A percentile compares a stretch with the other conserved stretches of the same genome.
Conservation (phyloP, 2,797 vertebrate genomes). For the Telmatherina bonti region DNA sequence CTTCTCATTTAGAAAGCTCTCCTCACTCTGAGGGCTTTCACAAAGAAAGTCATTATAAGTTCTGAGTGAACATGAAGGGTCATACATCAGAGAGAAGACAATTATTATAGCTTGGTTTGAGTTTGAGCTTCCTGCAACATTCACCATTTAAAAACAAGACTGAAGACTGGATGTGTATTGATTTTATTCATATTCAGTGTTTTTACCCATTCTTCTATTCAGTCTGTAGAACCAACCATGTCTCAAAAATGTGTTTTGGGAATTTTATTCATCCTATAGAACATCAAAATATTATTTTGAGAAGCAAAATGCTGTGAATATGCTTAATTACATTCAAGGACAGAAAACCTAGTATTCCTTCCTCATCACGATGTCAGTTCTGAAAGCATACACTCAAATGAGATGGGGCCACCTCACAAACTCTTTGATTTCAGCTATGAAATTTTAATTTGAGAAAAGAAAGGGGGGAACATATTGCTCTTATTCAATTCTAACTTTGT, state of each 20-base stretch:
- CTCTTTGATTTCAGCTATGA: conserved; percentile 84
- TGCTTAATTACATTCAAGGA: conserved; percentile 70
- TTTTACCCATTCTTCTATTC: conserved; percentile 23
- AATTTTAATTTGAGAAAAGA: conserved; percentile 82
- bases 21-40: conserved; percentile 71
- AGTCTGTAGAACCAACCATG: conserved; percentile 4
- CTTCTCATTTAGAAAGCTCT: conserved; percentile 79
- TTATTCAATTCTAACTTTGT: conserved; percentile 88
- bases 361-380: conserved; percentile 55
- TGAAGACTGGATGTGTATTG: conserved; percentile 8
- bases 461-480: conserved; percentile 82
- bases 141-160: conserved; percentile 32
- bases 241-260: conserved; percentile 13
- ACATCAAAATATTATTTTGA: conserved; percentile 30
- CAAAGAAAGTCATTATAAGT: conserved; percentile 81
- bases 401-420: conserved; percentile 72
- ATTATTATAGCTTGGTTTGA: conserved; percentile 40
- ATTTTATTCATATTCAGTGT: conserved; percentile 26
- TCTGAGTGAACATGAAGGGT: conserved; percentile 69
- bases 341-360: conserved; percentile 55
- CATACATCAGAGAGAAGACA: conserved; percentile 58
- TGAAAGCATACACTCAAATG: conserved; percentile 66
- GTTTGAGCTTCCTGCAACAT: conserved; percentile 54
- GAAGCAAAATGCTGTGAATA: conserved; percentile 53
- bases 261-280: conserved; percentile 48